Evolutionary conservation across 2,797 vertebrate species (phyloP), one percentile per base, ranked within the genome.

Genomic region (Threskiornis aethiopicus): DNA sequence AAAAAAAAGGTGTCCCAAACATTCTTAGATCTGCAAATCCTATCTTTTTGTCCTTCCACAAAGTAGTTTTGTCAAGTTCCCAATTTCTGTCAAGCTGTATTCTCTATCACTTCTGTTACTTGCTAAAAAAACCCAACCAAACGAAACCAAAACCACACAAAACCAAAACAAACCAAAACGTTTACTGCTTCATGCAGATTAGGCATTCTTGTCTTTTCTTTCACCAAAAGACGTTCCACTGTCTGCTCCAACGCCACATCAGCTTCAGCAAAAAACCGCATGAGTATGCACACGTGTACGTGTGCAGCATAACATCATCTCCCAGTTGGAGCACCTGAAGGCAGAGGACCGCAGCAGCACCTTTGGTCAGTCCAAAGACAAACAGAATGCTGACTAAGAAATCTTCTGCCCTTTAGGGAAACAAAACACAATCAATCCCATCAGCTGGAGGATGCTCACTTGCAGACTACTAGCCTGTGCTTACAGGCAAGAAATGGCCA

Each of bases 231-330:
- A 44, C 35, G 59, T 13, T 19, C 14, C 39, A 22, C 64, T 49
- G 16, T 26, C 76, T 39, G 21, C 10, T 89, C 37, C 14, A 69
- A 55, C 0, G 0, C 16, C 9, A 4, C 8, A 49, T 5, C 10
- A 29, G 15, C 65, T 66, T 84, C 52, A 86, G n/a, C 19, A 39
- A 44, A 70, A 11, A 31, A 41, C 46, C 0, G 3, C 14, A 9
- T 0, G 7, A 61, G 31, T 20, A 49, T 1, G 20, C 16, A 47
- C 14, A 39, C 3, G 7, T 0, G 7, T 29, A 10, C 0, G 1
- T 5, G 10, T 4, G 5, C 73, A 71, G 35, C 5, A 0, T 16
- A 84, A 59, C 17, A 42, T 16, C 46, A n/a, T 11, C 31, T 44
- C n/a, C 37, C 5, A 25, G 35, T 16, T 49, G 3, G 2, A 89